Conservation (phyloP, 1,140 invertebrate species). For the Pachypeltis micranthus region DNA sequence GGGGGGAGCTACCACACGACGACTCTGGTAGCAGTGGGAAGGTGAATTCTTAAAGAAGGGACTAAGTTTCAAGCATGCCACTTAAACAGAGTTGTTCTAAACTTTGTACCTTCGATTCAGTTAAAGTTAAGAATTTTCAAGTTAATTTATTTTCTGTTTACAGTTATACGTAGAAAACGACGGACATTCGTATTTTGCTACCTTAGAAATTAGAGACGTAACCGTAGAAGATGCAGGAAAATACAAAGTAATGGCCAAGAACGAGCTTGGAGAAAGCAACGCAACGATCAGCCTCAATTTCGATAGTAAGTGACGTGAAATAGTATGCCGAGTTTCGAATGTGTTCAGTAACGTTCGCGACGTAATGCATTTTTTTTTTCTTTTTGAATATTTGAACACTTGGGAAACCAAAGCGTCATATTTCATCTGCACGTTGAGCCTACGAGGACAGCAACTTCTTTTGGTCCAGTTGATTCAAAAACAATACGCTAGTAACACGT, state of each 20-base stretch:
- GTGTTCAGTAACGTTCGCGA: slow-evolving; percentile 5
- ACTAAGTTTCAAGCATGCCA: too few species aligned
- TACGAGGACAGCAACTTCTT: too few species aligned
- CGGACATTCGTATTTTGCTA: slow-evolving; percentile 83
- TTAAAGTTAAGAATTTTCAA: slow-evolving; percentile 16
- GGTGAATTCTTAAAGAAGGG: too few species aligned
- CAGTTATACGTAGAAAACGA: slow-evolving; percentile 80
- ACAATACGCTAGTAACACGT: too few species aligned
- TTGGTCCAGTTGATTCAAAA: too few species aligned
- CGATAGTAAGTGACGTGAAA: slow-evolving; percentile 71
- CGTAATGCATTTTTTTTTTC: background rate
- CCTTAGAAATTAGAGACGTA: slow-evolving; percentile 83
- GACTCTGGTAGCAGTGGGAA: too few species aligned
- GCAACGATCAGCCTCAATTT: slow-evolving; percentile 93
- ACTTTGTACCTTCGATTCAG: too few species aligned
- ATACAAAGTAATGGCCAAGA: slow-evolving; percentile 92
- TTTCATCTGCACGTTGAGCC: too few species aligned
- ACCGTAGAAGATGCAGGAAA: slow-evolving; percentile 94
- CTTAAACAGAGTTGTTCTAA: too few species aligned
- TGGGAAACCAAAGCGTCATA: background rate
- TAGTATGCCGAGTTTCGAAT: background rate
- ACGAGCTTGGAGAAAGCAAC: slow-evolving; percentile 90
- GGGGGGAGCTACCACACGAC: too few species aligned
- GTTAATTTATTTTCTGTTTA: slow-evolving; percentile 29
- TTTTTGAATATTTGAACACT: background rate